These are phyloP conservation scores for Melieria crassipennis DNA, from an alignment of 2,888 invertebrate genomes.

Conservation along the genomic window DNA sequence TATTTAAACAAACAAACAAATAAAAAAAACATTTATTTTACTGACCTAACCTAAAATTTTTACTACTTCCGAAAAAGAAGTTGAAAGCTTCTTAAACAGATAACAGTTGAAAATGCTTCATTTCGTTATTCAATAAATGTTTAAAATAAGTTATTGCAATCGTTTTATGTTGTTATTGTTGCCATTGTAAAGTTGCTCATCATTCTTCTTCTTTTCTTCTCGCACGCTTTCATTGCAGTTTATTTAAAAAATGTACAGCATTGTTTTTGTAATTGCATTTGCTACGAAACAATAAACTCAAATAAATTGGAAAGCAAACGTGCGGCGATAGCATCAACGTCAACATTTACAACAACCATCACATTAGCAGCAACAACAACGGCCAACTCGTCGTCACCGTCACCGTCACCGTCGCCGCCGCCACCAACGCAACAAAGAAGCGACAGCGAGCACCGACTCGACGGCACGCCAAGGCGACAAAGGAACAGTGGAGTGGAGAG, in stretches of 20 bases:
- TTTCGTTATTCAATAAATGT: background rate
- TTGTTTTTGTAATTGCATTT: conserved; percentile 1
- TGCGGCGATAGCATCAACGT: background rate
- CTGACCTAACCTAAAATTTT: too few relatives aligned
- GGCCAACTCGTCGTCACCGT: background rate
- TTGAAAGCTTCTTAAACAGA: too few relatives aligned
- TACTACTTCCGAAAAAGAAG: too few relatives aligned
- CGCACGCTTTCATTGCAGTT: conserved; percentile 12
- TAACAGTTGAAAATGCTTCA: too few relatives aligned
- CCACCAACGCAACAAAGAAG: too few relatives aligned
- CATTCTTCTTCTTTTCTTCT: conserved; percentile 9
- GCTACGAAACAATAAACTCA: conserved; percentile 16
- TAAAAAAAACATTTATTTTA: too few relatives aligned
- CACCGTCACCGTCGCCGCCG: background rate
- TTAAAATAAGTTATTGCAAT: background rate
- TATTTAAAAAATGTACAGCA: conserved; percentile 8
- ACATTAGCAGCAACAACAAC: background rate
- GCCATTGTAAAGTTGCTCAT: background rate
- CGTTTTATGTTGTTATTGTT: conserved; percentile 9
- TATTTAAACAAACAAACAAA: too few relatives aligned
- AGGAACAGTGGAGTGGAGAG: conserved; percentile 1
- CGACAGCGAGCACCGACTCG: too few relatives aligned
- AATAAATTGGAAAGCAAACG: conserved; percentile 18
- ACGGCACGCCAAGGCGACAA: too few relatives aligned
- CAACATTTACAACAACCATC: background rate